phyloP scores from a whole-genome alignment of 2,113 vertebrate species.

The Saguinus midas region DNA sequence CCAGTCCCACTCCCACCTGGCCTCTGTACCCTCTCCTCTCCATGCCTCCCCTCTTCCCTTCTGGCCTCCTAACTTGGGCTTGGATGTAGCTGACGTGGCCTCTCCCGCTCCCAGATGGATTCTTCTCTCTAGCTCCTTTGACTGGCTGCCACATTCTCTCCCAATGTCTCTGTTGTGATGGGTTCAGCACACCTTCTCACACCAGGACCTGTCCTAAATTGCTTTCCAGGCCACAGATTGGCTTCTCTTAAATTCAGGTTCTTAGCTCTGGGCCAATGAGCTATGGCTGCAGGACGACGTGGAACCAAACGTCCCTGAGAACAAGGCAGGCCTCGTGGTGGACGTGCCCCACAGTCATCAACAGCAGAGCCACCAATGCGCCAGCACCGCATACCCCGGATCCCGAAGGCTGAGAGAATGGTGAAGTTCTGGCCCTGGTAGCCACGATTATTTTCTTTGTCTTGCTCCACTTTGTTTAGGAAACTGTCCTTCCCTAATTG shows the following conservation, averaged over 20 bases:
- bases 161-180: not conserved
- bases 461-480: not conserved
- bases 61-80: not conserved
- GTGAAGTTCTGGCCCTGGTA: accelerated
- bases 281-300: not conserved
- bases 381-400: not conserved
- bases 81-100: not conserved
- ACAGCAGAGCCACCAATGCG: accelerated
- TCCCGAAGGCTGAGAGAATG: not conserved
- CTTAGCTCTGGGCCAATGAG: not conserved
- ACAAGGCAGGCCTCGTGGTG: not conserved
- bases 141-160: not conserved
- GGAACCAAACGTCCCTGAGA: not conserved
- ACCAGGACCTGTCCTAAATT: not conserved
- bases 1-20: not conserved
- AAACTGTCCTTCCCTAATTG: not conserved
- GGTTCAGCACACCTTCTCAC: not conserved
- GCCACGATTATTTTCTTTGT: not conserved
- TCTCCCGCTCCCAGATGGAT: not conserved
- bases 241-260: not conserved
- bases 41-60: not conserved
- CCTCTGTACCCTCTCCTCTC: too few relatives aligned
- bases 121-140: not conserved
- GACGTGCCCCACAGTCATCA: accelerated
- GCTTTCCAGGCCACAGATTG: not conserved